Conservation (phyloP, 2,113 vertebrate species). For the Cavia aperea region DNA sequence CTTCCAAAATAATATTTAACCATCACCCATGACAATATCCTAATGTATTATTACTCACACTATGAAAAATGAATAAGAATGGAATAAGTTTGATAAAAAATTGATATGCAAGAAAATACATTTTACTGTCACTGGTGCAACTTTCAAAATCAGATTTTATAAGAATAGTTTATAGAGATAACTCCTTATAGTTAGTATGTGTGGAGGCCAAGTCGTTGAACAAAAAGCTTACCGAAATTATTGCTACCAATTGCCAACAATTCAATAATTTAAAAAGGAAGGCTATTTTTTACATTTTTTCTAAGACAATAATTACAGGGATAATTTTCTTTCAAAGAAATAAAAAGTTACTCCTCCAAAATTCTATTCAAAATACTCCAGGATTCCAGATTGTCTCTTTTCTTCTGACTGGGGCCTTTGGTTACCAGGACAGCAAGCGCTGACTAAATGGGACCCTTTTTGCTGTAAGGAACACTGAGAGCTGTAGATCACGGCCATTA, state of each 20-base stretch:
- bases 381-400: background rate
- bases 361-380: background rate
- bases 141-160: background rate
- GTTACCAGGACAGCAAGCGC: background rate
- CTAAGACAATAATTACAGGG: slow-evolving; percentile 35
- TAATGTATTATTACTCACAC: background rate
- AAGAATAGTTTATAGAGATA: background rate
- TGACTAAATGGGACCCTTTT: background rate
- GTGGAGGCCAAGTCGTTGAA: background rate
- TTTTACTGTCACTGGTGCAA: background rate
- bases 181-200: background rate
- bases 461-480: background rate
- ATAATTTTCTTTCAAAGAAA: background rate
- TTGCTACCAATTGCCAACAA: background rate
- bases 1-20: background rate
- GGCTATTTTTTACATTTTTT: background rate
- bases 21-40: background rate
- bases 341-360: background rate
- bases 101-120: background rate
- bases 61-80: background rate
- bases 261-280: background rate
- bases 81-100: background rate
- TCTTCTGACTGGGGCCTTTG: background rate
- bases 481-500: background rate
- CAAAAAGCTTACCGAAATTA: background rate